Conservation (phyloP, 2,888 invertebrate genomes). For the Brachynemurus nebulosus region DNA sequence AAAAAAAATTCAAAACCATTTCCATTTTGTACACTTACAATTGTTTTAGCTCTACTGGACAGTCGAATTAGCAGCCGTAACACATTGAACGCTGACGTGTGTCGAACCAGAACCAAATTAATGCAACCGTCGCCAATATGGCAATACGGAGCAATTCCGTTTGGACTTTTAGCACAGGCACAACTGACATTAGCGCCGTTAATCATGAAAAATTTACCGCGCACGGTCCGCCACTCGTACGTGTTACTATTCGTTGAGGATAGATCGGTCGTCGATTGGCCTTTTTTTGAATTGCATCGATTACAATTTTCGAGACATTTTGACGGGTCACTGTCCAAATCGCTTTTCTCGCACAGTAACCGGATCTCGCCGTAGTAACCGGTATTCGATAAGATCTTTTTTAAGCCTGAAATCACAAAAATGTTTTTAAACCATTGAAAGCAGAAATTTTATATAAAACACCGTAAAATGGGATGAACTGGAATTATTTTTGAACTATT, state of each 20-base stretch:
- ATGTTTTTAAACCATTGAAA: not conserved
- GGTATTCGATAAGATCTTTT: constrained; percentile 45
- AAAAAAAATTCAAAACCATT: not conserved
- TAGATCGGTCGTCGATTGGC: not conserved
- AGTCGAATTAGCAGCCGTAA: constrained; percentile 50
- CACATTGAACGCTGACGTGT: constrained; percentile 57
- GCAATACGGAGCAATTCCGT: constrained; percentile 62
- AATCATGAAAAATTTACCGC: constrained; percentile 62
- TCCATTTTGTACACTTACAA: constrained; percentile 41
- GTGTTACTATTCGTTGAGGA: not conserved
- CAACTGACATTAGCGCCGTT: constrained; percentile 66
- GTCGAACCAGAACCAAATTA: constrained; percentile 59
- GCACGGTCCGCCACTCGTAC: constrained; percentile 44
- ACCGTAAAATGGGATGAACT: too few relatives aligned
- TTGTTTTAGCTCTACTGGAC: constrained; percentile 44
- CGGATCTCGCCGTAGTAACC: constrained; percentile 51
- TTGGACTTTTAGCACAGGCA: constrained; percentile 56
- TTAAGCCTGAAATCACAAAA: constrained; percentile 35
- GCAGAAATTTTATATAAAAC: not conserved
- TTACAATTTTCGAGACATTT: constrained; percentile 38
- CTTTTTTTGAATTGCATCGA: constrained; percentile 24
- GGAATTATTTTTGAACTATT: too few relatives aligned
- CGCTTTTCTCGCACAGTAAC: constrained; percentile 33
- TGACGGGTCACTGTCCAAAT: constrained; percentile 26
- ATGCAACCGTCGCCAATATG: constrained; percentile 70